Evolutionary conservation across 2,888 invertebrate species (phyloP), one percentile per base, ranked within the genome.

Genomic region (Ephialtes manifestator): DNA sequence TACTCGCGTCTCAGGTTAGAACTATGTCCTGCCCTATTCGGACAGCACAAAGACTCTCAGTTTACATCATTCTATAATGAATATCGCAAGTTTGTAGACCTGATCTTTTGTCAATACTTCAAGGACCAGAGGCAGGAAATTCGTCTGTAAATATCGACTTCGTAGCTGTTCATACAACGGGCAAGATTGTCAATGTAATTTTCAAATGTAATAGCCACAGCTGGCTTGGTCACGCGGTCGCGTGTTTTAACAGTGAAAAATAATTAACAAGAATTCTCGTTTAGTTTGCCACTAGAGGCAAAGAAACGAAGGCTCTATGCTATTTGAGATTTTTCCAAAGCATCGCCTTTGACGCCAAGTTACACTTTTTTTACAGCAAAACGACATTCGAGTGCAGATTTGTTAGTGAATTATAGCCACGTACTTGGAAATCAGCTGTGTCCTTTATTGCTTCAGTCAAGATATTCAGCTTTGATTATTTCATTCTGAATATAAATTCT

Each of bases 401-500:
- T 55, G 53, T 24, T 53, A 53, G 5, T 18, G 20, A 55, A 55
- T 55, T 55, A 20, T 55, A 18, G 51, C 8, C 24, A 1, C 11
- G 24, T 20, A 10, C 20, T 55, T 2, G 7, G 20, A 55, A 24
- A 24, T 20, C 53, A n/a, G n/a, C 18, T 24, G 7, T 55, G 53
- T 55, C 18, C 15, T 53, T 55, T 24, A 24, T 55, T 20, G 20
- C 53, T 55, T 24, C 53, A 55, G 53, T 20, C 53, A 10, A 24
- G 1, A 55, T 10, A 20, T 55, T 55, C 24, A 55, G 53, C 53
- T 55, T 55, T 55, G 20, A 55, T 55, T 20, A 55, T 55, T 55
- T 55, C 18, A 20, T 4, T 55, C 11, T 55, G 53, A 55, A 55
- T 55, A 55, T 55, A 55, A 55, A 55, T 18, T 24, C 4, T 55